Evolutionary conservation across 2,888 invertebrate species (phyloP).

Genomic region (Drosophila sordidapex): DNA sequence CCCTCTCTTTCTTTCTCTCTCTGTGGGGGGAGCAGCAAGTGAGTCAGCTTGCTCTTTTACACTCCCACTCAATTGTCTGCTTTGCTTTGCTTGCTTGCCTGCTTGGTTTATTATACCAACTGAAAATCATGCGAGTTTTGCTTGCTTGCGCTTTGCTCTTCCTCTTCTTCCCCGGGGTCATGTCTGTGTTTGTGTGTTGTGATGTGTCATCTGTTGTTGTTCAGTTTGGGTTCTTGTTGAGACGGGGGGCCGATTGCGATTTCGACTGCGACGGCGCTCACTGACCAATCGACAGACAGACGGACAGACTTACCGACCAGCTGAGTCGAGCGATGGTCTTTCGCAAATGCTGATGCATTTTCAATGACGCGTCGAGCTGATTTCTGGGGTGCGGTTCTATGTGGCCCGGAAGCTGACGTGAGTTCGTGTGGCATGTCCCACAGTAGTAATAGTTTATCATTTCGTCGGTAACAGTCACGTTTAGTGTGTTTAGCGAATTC

Average conservation of each 20-base stretch:
- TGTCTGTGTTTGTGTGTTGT: constrained; percentile 16
- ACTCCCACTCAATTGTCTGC: constrained; percentile 44
- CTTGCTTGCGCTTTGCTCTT: constrained; percentile 25
- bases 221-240: constrained; percentile 55
- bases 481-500: neutral
- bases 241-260: neutral
- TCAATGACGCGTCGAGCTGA: constrained; percentile 14
- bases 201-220: constrained; percentile 59
- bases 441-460: constrained; percentile 22
- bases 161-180: constrained; percentile 55
- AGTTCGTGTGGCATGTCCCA: neutral
- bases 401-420: constrained; percentile 40
- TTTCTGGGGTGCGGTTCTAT: constrained; percentile 64
- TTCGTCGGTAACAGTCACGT: neutral
- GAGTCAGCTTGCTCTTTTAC: constrained; percentile 40
- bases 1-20: constrained; percentile 2
- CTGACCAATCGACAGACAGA: constrained; percentile 15
- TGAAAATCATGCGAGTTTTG: constrained; percentile 80
- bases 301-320: constrained; percentile 1
- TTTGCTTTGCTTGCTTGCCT: constrained; percentile 15
- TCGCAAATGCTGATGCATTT: constrained; percentile 30
- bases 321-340: constrained; percentile 42
- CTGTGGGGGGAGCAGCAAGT: constrained; percentile 4
- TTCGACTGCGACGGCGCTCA: constrained; percentile 30
- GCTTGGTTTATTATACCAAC: constrained; percentile 75